A percentile compares a stretch with the other conserved stretches of the same genome.
These are phyloP conservation scores for Lamellibrachia luymesi DNA, from an alignment of 1,140 invertebrate genomes.

Conservation along the genomic window DNA sequence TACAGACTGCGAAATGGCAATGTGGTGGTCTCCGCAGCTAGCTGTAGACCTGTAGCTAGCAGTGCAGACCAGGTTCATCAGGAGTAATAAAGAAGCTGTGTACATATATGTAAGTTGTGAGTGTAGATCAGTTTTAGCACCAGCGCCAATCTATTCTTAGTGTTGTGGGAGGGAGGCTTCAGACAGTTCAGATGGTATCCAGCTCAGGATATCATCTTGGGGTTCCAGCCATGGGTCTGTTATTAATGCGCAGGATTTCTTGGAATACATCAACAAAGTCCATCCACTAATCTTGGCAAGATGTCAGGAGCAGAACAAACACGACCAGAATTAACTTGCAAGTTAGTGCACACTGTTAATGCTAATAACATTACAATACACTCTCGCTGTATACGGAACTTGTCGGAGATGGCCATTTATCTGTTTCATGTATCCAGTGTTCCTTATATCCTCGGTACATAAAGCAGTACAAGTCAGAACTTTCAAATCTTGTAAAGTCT, in stretches of 20 bases:
- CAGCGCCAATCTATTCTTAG: neutral
- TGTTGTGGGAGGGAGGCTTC: neutral
- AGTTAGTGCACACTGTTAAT: too few relatives aligned
- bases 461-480: too few relatives aligned
- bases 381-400: too few relatives aligned
- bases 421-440: too few relatives aligned
- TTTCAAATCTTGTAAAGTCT: too few relatives aligned
- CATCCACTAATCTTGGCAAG: too few relatives aligned
- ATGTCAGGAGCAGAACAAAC: too few relatives aligned
- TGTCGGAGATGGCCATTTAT: too few relatives aligned
- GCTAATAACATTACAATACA: too few relatives aligned
- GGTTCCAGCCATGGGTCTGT: neutral
- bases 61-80: neutral
- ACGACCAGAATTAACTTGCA: too few relatives aligned
- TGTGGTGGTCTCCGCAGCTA: neutral
- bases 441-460: too few relatives aligned
- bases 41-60: neutral
- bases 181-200: neutral
- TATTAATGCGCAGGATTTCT: neutral
- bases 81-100: neutral
- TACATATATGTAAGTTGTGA: neutral
- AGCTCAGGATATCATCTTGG: neutral
- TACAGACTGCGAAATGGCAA: neutral
- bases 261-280: neutral
- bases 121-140: neutral